These are phyloP conservation scores for Morus bassanus DNA, from an alignment of 2,797 vertebrate genomes.

Conservation along the genomic window DNA sequence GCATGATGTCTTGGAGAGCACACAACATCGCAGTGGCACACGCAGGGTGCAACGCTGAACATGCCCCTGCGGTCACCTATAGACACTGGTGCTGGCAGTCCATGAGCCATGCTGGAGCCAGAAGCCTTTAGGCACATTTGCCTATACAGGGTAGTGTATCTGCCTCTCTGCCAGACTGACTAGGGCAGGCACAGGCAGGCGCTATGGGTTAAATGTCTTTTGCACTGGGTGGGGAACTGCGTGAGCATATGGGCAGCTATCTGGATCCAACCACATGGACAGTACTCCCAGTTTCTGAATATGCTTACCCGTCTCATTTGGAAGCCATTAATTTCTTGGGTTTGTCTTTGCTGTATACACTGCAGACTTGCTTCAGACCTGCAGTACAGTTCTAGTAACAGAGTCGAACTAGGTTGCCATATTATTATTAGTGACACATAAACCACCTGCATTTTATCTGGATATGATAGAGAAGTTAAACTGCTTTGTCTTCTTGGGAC, in stretches of 20 bases:
- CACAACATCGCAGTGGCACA: not conserved
- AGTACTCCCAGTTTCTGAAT: not conserved
- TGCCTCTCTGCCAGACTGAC: not conserved
- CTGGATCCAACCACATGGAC: not conserved
- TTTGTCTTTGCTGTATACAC: not conserved
- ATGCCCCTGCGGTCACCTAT: not conserved
- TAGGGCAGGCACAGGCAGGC: not conserved
- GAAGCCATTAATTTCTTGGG: not conserved
- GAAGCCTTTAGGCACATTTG: not conserved
- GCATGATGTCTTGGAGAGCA: not conserved
- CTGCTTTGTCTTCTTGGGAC: not conserved
- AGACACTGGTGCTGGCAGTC: not conserved
- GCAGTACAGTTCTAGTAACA: not conserved
- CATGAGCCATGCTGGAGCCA: not conserved
- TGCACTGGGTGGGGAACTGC: not conserved
- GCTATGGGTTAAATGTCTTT: not conserved
- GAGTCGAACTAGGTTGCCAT: not conserved
- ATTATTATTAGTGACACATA: not conserved
- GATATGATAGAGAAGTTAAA: not conserved
- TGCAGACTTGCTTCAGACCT: not conserved
- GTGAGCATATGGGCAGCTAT: not conserved
- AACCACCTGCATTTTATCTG: not conserved
- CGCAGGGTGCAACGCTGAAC: not conserved
- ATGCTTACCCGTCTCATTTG: not conserved
- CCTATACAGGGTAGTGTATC: not conserved